phyloP scores from a whole-genome alignment of 2,113 vertebrate species.

The Neodon shergylaensis region DNA sequence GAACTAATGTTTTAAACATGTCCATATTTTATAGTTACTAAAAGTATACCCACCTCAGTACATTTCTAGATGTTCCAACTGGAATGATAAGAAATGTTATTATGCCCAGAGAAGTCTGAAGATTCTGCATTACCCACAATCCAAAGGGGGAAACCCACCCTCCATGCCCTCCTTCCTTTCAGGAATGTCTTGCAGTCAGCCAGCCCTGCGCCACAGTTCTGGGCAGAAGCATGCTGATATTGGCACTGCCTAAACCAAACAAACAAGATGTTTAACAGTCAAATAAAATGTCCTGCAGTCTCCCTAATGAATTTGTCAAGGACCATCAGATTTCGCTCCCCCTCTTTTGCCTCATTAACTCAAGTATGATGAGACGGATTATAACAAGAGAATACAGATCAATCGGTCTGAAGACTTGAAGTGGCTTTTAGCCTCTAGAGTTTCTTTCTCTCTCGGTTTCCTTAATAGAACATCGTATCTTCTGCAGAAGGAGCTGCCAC shows the following conservation, averaged over 20 bases:
- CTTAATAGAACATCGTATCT: constrained; percentile 81
- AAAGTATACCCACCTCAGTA: constrained; percentile 7
- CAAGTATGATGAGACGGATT: constrained; percentile 90
- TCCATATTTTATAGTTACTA: constrained; percentile 8
- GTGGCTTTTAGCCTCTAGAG: constrained; percentile 87
- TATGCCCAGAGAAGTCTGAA: constrained; percentile 24
- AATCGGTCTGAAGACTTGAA: constrained; percentile 87
- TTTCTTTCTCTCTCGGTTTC: constrained; percentile 80
- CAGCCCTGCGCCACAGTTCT: constrained; percentile 78
- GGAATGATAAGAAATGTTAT: not conserved
- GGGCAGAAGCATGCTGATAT: constrained; percentile 84
- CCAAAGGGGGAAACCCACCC: not conserved
- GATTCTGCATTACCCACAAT: not conserved
- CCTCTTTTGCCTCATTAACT: constrained; percentile 90
- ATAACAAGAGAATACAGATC: constrained; percentile 89
- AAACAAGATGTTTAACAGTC: constrained; percentile 89
- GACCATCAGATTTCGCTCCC: constrained; percentile 86
- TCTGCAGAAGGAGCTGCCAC: constrained; percentile 82
- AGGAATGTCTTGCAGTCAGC: constrained; percentile 60
- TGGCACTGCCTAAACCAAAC: constrained; percentile 87
- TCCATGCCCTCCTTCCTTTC: not conserved
- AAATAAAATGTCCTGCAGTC: constrained; percentile 89
- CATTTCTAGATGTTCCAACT: not conserved
- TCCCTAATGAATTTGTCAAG: constrained; percentile 92
- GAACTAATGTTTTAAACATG: constrained; percentile 33